These are phyloP conservation scores for Melanostoma scalare DNA, from an alignment of 2,888 invertebrate species.

Conservation along the genomic window DNA sequence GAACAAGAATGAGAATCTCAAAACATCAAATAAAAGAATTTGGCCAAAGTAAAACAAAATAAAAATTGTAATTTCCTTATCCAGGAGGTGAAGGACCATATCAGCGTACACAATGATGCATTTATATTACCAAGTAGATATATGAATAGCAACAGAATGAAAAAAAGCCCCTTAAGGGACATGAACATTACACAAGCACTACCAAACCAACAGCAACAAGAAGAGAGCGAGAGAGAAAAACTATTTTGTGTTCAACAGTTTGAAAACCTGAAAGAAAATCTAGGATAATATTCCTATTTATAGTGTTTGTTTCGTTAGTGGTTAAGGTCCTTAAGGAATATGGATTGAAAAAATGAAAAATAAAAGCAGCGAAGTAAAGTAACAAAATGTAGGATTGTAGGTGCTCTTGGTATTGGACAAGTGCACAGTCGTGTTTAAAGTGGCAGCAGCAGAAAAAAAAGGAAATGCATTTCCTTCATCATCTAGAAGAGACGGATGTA, in stretches of 20 bases:
- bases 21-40: constrained; percentile 10
- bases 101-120: constrained; percentile 26
- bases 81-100: constrained; percentile 20
- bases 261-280: constrained; percentile 21
- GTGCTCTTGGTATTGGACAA: constrained; percentile 39
- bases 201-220: constrained; percentile 10
- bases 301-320: constrained; percentile 49
- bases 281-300: constrained; percentile 38
- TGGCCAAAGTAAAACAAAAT: constrained; percentile 14
- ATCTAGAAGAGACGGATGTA: not conserved
- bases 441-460: constrained; percentile 12
- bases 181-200: not conserved
- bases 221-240: not conserved
- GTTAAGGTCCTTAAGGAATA: constrained; percentile 34
- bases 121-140: not conserved
- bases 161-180: constrained; percentile 11
- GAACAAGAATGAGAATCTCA: not conserved
- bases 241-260: constrained; percentile 37
- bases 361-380: constrained; percentile 1
- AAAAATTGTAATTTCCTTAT: constrained; percentile 56
- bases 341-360: not conserved
- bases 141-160: not conserved
- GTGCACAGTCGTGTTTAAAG: constrained; percentile 35
- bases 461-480: constrained; percentile 57
- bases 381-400: constrained; percentile 24